Evolutionary conservation across 2,888 invertebrate species (phyloP), one percentile per base, ranked within the genome.

Genomic region (Metalampra italica): DNA sequence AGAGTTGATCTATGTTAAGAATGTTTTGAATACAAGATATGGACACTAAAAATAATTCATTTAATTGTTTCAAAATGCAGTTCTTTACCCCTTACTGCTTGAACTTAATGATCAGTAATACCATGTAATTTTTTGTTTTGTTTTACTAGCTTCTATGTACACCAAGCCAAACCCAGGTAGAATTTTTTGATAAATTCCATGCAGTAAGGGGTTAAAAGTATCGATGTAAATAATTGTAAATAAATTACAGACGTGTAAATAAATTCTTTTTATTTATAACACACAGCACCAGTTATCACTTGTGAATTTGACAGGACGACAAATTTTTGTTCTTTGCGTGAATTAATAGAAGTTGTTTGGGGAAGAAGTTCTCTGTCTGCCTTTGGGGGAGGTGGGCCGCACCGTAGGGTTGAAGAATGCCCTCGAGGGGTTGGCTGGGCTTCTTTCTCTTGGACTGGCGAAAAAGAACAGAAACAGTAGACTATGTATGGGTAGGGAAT

Each of bases 361-460:
- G 2, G 36, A 36, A 36, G 7, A 36, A 36, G 8, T 45, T 9
- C 44, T 45, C n/a, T n/a, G 7, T 22, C 74, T 58, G 0, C 73
- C 72, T 45, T 72, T 81, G 0, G 82, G 79, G 2, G 81, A 82
- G 38, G 64, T 43, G 0, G 79, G 78, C 3, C 82, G 71, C 32
- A 56, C 44, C 7, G 61, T 55, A 9, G 50, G 51, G 54, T 51
- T 55, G 48, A 64, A 64, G 45, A 36, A 8, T n/a, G 50, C 62
- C 40, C 62, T 66, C 0, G 64, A 37, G 7, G 32, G 36, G n/a
- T 57, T 39, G 7, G 39, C n/a, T 37, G 12, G 9, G 11, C 11
- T 37, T 39, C 5, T 14, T 13, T 39, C 36, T 36, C 32, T 32
- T 32, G n/a, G n/a, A 36, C n/a, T 36, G n/a, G 11, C n/a, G n/a